Percentiles rank a stretch among this genome's conserved stretches.
phyloP scores from a whole-genome alignment of 2,113 vertebrate species.

The Eolophus roseicapilla region DNA sequence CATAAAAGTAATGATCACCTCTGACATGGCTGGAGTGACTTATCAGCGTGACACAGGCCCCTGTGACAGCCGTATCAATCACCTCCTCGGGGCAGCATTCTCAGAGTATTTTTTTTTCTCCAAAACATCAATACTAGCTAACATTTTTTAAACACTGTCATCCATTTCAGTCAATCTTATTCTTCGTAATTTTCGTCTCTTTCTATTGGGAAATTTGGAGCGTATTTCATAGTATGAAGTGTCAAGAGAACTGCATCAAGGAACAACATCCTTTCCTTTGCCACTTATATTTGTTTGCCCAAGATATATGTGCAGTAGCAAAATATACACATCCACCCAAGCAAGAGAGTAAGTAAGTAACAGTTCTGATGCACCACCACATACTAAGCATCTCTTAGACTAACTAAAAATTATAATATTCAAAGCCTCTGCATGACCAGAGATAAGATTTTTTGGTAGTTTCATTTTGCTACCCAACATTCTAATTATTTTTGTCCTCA shows the following conservation, averaged over 20 bases:
- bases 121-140: slow-evolving; percentile 14
- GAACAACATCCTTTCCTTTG: background rate
- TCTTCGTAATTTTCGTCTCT: background rate
- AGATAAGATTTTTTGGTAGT: background rate
- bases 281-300: background rate
- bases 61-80: background rate
- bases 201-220: background rate
- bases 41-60: background rate
- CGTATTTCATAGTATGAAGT: background rate
- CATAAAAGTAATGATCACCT: slow-evolving; percentile 26
- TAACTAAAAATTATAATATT: background rate
- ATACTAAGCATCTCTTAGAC: background rate
- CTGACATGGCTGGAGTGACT: slow-evolving; percentile 40
- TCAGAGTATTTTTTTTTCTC: background rate
- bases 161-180: slow-evolving; percentile 9
- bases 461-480: background rate
- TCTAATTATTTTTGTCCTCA: background rate
- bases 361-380: background rate
- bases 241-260: background rate
- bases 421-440: background rate
- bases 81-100: background rate
- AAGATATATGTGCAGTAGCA: background rate
- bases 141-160: slow-evolving; percentile 26
- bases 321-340: background rate
- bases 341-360: background rate